A percentile compares a stretch with the other conserved stretches of the same genome.
These are phyloP conservation scores for Hydractinia symbiolongicarpus DNA, from an alignment of 30 jellyfish, hydroid and myxozoan genomes.

Conservation along the genomic window DNA sequence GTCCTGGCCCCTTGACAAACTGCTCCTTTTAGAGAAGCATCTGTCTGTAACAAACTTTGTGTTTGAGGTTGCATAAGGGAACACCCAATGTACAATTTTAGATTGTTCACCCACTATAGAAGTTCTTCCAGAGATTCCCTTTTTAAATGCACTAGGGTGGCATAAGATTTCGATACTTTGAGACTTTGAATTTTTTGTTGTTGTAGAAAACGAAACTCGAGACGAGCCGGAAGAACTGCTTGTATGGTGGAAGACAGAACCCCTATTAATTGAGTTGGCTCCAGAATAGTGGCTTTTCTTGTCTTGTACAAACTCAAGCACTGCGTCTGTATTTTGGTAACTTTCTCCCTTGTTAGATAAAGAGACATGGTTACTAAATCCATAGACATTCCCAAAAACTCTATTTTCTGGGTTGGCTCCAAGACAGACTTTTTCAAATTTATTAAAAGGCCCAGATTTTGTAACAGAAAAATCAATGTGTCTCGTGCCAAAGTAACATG, in stretches of 20 bases:
- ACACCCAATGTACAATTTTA: background rate
- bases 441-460: background rate
- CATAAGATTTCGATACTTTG: background rate
- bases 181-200: background rate
- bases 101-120: constrained; percentile 10
- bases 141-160: background rate
- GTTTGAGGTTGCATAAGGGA: constrained; percentile 2
- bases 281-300: background rate
- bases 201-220: background rate
- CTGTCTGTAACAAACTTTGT: background rate
- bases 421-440: background rate
- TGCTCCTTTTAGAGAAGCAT: background rate
- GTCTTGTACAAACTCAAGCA: constrained; percentile 4
- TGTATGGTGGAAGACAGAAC: constrained; percentile 10
- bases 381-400: background rate
- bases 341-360: background rate
- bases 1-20: background rate
- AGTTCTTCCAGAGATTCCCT: background rate
- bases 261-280: background rate
- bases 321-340: background rate
- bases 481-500: background rate
- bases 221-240: constrained; percentile 4
- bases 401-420: background rate
- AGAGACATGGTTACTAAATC: background rate
- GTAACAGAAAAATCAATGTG: background rate